Conservation (phyloP, 2,113 vertebrate genomes). For the Ondatra zibethicus region DNA sequence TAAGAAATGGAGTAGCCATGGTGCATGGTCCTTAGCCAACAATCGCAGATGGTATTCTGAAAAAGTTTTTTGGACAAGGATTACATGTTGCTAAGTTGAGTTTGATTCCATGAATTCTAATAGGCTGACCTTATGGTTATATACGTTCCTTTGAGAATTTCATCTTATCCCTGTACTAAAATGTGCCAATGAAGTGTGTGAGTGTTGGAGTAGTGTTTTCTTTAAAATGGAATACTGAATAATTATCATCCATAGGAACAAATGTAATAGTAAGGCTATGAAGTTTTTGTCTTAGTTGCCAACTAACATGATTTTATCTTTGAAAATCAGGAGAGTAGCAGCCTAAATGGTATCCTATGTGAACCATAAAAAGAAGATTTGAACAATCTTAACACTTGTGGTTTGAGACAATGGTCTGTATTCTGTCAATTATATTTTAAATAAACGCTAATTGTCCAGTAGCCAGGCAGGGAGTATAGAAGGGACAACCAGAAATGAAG, state of each 20-base stretch:
- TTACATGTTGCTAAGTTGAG: background rate
- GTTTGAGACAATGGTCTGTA: too few relatives aligned
- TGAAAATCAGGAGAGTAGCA: background rate
- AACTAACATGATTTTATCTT: background rate
- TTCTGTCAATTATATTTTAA: too few relatives aligned
- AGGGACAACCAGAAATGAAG: too few relatives aligned
- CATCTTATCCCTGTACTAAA: background rate
- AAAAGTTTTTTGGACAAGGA: too few relatives aligned
- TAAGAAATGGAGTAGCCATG: too few relatives aligned
- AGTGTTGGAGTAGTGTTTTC: background rate
- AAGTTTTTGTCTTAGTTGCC: background rate
- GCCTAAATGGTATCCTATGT: background rate
- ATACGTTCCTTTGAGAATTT: too few relatives aligned
- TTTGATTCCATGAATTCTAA: background rate
- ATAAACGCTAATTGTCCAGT: too few relatives aligned
- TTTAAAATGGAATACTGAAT: background rate
- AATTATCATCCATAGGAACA: background rate
- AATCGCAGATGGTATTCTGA: too few relatives aligned
- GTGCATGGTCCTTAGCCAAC: too few relatives aligned
- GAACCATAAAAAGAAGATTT: background rate
- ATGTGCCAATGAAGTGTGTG: background rate
- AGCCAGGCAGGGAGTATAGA: too few relatives aligned
- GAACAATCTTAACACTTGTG: background rate
- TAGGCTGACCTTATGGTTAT: too few relatives aligned
- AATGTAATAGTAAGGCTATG: background rate